Evolutionary conservation across 2,888 invertebrate genomes (phyloP).

Genomic region (Callosobruchus maculatus): DNA sequence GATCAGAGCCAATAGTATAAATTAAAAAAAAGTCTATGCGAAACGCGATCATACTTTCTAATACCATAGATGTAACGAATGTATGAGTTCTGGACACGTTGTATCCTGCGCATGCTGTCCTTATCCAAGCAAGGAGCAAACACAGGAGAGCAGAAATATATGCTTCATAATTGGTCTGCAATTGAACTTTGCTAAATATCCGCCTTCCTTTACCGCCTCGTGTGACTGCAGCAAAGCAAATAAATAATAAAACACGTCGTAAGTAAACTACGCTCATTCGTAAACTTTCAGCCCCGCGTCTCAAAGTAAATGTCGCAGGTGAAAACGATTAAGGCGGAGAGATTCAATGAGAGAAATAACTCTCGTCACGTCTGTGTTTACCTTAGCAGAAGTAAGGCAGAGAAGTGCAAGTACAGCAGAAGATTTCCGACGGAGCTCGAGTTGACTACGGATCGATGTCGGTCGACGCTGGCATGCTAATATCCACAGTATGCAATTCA

Average conservation of each 20-base stretch:
- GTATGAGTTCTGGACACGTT: too few species aligned
- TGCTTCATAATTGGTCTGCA: too few species aligned
- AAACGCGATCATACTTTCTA: too few species aligned
- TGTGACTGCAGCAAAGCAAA: too few species aligned
- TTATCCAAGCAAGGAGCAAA: too few species aligned
- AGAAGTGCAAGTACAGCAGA: background rate
- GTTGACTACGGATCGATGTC: conserved; percentile 37
- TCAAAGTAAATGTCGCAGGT: background rate
- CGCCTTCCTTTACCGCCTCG: too few species aligned
- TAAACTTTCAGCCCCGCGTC: background rate
- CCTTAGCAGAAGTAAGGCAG: background rate
- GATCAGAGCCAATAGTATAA: too few species aligned
- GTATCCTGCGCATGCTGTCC: too few species aligned
- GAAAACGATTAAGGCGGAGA: background rate
- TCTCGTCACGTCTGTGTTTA: background rate
- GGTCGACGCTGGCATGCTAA: conserved; percentile 41
- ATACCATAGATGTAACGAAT: too few species aligned
- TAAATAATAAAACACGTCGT: background rate
- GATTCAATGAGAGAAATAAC: background rate
- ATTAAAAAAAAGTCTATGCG: too few species aligned
- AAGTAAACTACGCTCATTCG: background rate
- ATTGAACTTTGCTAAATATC: too few species aligned
- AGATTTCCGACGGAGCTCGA: background rate
- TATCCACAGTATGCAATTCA: conserved; percentile 45
- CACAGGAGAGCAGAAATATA: too few species aligned